Evolutionary conservation across 1,140 invertebrate genomes (phyloP).

Genomic region (Lepidurus apus): DNA sequence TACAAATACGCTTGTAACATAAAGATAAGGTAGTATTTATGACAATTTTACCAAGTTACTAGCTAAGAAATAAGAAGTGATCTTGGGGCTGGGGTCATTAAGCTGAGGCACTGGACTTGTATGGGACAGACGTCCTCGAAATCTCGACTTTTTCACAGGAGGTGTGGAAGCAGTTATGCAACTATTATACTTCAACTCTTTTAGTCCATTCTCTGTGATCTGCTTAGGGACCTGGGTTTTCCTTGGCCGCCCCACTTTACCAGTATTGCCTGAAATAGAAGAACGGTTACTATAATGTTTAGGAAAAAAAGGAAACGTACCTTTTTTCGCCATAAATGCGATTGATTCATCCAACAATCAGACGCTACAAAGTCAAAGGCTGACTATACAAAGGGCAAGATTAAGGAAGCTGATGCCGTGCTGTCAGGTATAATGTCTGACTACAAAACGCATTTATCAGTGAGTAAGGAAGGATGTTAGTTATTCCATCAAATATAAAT

Average conservation of each 20-base stretch:
- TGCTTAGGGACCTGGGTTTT: not conserved
- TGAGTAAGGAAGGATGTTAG: not conserved
- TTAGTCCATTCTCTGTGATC: not conserved
- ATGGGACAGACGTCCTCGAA: slow-evolving; percentile 31
- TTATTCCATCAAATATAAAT: not conserved
- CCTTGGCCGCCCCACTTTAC: slow-evolving; percentile 25
- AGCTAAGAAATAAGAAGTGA: slow-evolving; percentile 28
- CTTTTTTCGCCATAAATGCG: not conserved
- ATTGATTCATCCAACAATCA: not conserved
- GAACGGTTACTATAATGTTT: not conserved
- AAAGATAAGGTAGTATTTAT: not conserved
- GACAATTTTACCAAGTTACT: not conserved
- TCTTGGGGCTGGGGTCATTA: slow-evolving; percentile 15
- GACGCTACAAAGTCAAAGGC: not conserved
- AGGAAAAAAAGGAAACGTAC: not conserved
- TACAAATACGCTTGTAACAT: not conserved
- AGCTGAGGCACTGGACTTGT: slow-evolving; percentile 31
- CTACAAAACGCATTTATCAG: too few species aligned
- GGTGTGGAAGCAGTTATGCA: not conserved
- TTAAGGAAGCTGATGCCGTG: too few species aligned
- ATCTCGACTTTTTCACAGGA: slow-evolving; percentile 5
- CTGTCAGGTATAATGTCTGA: too few species aligned
- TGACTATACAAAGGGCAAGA: not conserved
- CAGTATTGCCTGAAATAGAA: not conserved
- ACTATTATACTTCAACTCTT: not conserved